Base-by-base conservation (phyloP, 2,113 vertebrate species). In the Trochalopteron elliotii region DNA sequence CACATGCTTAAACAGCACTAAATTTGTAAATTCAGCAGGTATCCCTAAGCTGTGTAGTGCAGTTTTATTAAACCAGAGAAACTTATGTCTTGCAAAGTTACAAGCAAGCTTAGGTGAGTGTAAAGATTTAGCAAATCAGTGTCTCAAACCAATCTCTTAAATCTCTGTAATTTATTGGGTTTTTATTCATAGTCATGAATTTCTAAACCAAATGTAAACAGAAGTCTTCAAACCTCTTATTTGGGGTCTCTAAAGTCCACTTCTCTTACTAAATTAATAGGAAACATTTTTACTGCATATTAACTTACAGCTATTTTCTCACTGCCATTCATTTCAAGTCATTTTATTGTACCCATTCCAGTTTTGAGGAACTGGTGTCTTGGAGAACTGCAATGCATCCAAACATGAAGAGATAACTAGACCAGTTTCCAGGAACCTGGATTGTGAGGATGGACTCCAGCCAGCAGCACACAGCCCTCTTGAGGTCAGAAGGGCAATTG, bases 231-330 rank as follows among this genome's bases (percentile, higher is more conserved):
- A 22, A 82, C 25, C 85, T 78, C 68, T 90, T 71, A 74, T 74
- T 72, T 70, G 50, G 33, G 23, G 27, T 91, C 45, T 91, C 63
- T 52, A 4, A 91, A 88, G 22, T 88, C 67, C 39, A 67, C 20
- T 95, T 93, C 39, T 86, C 16, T 44, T 47, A 63, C 55, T 74
- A 85, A 85, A 96, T 83, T 74, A 90, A 67, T 59, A 76, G 91
- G 67, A 72, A 91, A 45, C 17, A 37, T 90, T 95, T 88, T 94
- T 96, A 95, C 90, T 95, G 79, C 6, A 0, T 95, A 94, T 97
- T 97, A 97, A 95, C 90, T 96, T 93, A 91, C 67, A 96, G 90
- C 82, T 97, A 94, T 98, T 98, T 98, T 96, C 95, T 97, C 96
- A 95, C 87, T 89, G 92, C 88, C 57, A 63, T 95, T 97, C 80